Percentiles rank a stretch among this genome's conserved stretches.
phyloP scores from a whole-genome alignment of 2,888 invertebrate genomes.

The Xanthia icteritia region DNA sequence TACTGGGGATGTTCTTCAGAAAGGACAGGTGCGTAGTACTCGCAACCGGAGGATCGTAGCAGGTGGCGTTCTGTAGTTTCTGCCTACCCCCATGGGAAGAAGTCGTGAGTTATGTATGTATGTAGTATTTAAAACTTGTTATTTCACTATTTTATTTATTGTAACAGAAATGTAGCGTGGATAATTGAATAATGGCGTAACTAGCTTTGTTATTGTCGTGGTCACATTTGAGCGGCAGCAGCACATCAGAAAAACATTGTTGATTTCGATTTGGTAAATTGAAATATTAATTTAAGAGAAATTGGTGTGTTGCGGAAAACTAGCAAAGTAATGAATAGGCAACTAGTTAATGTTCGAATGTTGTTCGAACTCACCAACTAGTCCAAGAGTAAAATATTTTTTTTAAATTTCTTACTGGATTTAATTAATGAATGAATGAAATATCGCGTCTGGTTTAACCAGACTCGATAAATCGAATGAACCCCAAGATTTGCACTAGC shows the following conservation, averaged over 20 bases:
- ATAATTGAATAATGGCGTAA: conserved; percentile 33
- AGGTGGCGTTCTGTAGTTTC: too few species aligned
- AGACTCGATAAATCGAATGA: too few species aligned
- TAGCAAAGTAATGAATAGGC: neutral
- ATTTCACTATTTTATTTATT: conserved; percentile 20
- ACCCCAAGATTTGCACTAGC: too few species aligned
- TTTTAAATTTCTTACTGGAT: neutral
- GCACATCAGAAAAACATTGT: conserved; percentile 22
- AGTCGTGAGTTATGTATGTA: too few species aligned
- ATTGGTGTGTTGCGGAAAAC: conserved; percentile 1
- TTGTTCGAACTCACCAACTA: neutral
- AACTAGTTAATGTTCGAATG: neutral
- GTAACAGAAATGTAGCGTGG: conserved; percentile 40
- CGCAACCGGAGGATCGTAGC: too few species aligned
- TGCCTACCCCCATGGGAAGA: too few species aligned
- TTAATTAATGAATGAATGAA: too few species aligned
- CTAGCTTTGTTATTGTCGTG: conserved; percentile 23
- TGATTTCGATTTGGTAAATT: conserved; percentile 17
- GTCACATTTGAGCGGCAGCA: conserved; percentile 22
- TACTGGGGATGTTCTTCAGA: too few species aligned
- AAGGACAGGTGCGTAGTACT: too few species aligned
- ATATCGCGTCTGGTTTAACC: too few species aligned
- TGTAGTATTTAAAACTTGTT: conserved; percentile 2
- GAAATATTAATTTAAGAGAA: conserved; percentile 19
- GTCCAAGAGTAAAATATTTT: neutral